A percentile compares a stretch with the other conserved stretches of the same genome.
phyloP scores from a whole-genome alignment of 2,113 vertebrate genomes.

The Varanus komodoensis region DNA sequence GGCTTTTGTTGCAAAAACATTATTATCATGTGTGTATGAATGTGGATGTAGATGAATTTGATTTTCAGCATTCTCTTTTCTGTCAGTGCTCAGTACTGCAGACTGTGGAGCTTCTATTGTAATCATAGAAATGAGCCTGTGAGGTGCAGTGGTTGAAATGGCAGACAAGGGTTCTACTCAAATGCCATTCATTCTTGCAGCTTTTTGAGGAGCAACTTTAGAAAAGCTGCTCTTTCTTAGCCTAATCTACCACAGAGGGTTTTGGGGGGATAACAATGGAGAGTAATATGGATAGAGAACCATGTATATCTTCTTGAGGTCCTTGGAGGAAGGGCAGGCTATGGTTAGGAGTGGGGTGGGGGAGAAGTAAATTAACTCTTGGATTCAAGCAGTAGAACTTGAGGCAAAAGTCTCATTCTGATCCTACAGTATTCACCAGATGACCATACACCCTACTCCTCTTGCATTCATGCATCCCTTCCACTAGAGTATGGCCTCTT shows the following conservation, averaged over 20 bases:
- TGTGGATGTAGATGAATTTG: not conserved
- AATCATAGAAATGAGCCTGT: not conserved
- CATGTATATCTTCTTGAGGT: too few species aligned
- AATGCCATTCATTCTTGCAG: not conserved
- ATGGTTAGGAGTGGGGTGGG: too few species aligned
- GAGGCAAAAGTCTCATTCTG: too few species aligned
- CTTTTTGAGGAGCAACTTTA: not conserved
- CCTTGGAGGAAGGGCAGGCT: too few species aligned
- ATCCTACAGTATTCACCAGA: too few species aligned
- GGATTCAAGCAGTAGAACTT: too few species aligned
- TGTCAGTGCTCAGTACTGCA: not conserved
- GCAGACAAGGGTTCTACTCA: not conserved
- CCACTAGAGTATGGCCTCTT: too few species aligned
- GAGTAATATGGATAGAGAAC: too few species aligned
- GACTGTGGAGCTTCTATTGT: slow-evolving; percentile 11
- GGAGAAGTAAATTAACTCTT: too few species aligned
- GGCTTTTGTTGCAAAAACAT: not conserved
- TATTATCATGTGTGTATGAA: not conserved
- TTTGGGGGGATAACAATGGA: too few species aligned
- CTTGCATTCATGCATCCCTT: too few species aligned
- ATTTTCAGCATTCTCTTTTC: not conserved
- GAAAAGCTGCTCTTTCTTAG: not conserved
- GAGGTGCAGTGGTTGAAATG: not conserved
- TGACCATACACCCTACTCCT: too few species aligned
- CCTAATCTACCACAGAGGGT: not conserved